Evolutionary conservation across 37 sponge, comb jelly and placozoan genomes (phyloP).

Genomic region (Corticium candelabrum): DNA sequence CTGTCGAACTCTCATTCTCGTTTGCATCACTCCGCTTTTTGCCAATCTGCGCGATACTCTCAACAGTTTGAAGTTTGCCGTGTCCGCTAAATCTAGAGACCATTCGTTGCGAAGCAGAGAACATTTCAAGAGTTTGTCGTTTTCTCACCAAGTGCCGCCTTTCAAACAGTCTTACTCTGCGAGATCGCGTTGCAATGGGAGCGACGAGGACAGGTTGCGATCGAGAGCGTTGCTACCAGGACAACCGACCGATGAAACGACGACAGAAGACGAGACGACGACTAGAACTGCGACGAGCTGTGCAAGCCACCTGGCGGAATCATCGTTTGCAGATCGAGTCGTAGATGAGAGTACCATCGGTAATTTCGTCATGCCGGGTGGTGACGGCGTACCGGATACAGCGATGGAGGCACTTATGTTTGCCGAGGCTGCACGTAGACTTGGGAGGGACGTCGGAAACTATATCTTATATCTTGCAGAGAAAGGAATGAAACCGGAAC

Average conservation of each 20-base stretch:
- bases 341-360: neutral
- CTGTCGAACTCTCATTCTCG: neutral
- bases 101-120: neutral
- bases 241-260: neutral
- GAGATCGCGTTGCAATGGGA: neutral
- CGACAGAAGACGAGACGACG: too few species aligned
- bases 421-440: neutral
- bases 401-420: neutral
- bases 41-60: neutral
- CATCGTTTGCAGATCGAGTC: too few species aligned
- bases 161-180: neutral
- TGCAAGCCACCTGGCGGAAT: neutral
- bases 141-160: too few species aligned
- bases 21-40: neutral
- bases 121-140: too few species aligned
- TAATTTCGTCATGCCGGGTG: too few species aligned
- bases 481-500: neutral
- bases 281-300: neutral
- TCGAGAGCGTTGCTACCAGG: neutral
- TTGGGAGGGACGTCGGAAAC: neutral
- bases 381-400: too few species aligned
- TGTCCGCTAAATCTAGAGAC: neutral
- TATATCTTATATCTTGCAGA: neutral
- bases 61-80: conserved; percentile 2
- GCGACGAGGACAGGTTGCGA: too few species aligned